These are phyloP conservation scores for Trematocara nigrifrons DNA, from an alignment of 2,113 vertebrate species.

Conservation along the genomic window DNA sequence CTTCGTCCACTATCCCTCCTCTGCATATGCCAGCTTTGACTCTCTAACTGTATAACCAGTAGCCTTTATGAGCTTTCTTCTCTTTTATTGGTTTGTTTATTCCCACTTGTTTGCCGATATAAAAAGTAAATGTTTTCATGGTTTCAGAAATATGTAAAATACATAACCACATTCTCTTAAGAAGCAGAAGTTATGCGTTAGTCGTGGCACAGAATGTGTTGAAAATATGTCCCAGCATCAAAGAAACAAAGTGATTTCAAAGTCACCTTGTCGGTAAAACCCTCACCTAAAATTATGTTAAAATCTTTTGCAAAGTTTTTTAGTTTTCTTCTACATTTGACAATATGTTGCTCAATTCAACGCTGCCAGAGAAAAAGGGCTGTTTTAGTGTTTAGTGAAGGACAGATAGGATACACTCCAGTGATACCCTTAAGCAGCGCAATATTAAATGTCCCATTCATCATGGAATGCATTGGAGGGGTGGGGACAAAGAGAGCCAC, in stretches of 20 bases:
- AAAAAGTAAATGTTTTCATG: not conserved
- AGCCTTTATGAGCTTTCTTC: not conserved
- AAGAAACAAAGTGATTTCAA: not conserved
- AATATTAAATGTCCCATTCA: conserved; percentile 75
- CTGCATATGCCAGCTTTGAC: not conserved
- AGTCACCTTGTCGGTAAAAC: not conserved
- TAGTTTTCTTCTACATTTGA: not conserved
- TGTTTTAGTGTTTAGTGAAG: conserved; percentile 3
- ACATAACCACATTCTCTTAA: not conserved
- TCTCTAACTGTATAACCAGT: not conserved
- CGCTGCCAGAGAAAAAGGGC: not conserved
- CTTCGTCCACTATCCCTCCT: not conserved
- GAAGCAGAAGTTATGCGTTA: not conserved
- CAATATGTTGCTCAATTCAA: not conserved
- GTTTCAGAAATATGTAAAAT: not conserved
- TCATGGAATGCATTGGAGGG: conserved; percentile 40
- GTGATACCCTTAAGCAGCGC: conserved; percentile 54
- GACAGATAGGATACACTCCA: conserved; percentile 38
- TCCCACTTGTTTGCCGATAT: not conserved
- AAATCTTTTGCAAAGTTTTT: not conserved
- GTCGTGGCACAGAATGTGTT: not conserved
- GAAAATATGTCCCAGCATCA: not conserved
- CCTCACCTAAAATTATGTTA: not conserved
- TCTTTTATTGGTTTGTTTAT: not conserved
- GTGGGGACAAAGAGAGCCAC: conserved; percentile 44